Percentiles rank a stretch among this genome's conserved stretches.
Evolutionary conservation across 2,888 invertebrate species (phyloP).

Genomic region (Herminia tarsipennalis): DNA sequence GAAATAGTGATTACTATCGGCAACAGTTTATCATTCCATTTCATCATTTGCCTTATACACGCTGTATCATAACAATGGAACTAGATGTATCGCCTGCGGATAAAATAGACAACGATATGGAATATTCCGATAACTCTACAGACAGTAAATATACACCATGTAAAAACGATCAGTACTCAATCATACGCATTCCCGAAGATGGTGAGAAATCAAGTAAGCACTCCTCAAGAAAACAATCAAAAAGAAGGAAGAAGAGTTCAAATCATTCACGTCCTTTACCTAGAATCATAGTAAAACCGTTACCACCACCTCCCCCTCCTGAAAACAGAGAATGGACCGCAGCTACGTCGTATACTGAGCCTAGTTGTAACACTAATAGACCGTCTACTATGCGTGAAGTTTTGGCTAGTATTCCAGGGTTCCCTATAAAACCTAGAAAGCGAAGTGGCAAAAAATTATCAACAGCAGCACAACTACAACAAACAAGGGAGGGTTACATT

Average conservation of each 20-base stretch:
- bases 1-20: constrained; percentile 77
- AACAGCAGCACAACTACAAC: constrained; percentile 96
- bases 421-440: constrained; percentile 92
- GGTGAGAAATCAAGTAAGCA: constrained; percentile 89
- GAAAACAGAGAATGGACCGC: constrained; percentile 80
- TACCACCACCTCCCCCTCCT: constrained; percentile 88
- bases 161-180: constrained; percentile 76
- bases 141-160: constrained; percentile 72
- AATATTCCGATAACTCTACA: constrained; percentile 72
- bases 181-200: constrained; percentile 79
- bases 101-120: constrained; percentile 65
- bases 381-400: constrained; percentile 96
- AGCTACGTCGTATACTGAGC: constrained; percentile 71
- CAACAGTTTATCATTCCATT: constrained; percentile 64
- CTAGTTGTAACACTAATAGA: constrained; percentile 58
- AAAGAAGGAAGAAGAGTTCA: constrained; percentile 92
- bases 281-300: constrained; percentile 92
- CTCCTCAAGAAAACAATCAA: constrained; percentile 89
- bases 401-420: constrained; percentile 95
- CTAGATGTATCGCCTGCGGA: constrained; percentile 70
- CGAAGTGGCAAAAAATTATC: constrained; percentile 93
- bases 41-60: constrained; percentile 51
- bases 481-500: constrained; percentile 96
- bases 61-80: constrained; percentile 67
- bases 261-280: constrained; percentile 88